Percentiles rank a stretch among this genome's conserved stretches.
phyloP scores from a whole-genome alignment of 2,113 vertebrate genomes.

The Petrocephalus microphthalmus region DNA sequence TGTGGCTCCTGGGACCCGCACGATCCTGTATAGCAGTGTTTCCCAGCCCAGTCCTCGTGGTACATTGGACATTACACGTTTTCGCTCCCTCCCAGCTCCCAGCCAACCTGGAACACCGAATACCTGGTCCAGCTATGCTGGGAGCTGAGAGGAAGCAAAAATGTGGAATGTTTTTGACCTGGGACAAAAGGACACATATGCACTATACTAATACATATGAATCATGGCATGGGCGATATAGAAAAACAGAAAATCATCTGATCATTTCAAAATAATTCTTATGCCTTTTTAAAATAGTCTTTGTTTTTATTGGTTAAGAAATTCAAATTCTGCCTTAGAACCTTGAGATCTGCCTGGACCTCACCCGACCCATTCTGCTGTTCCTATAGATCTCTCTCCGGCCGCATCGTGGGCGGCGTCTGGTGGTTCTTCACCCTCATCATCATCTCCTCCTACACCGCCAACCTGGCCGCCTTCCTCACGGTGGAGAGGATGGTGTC shows the following conservation, averaged over 20 bases:
- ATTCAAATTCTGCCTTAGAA: neutral
- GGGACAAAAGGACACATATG: neutral
- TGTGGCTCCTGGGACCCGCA: neutral
- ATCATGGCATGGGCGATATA: neutral
- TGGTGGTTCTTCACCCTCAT: slow-evolving; percentile 96
- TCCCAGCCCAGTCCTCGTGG: no score
- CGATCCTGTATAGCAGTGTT: neutral
- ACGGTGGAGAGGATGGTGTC: slow-evolving; percentile 97
- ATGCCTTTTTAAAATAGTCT: neutral
- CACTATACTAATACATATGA: no score
- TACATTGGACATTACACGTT: no score
- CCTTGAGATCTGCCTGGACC: neutral
- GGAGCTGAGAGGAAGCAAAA: no score
- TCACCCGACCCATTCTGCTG: neutral
- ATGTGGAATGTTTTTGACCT: neutral
- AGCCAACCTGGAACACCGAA: no score
- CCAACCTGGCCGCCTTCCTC: slow-evolving; percentile 96
- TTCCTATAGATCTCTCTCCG: slow-evolving; percentile 70
- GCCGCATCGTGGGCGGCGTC: slow-evolving; percentile 81
- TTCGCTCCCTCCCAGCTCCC: no score
- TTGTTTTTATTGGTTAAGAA: neutral
- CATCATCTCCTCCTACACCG: slow-evolving; percentile 98
- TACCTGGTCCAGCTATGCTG: no score
- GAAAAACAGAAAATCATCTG: neutral
- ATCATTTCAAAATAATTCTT: neutral